A percentile compares a stretch with the other conserved stretches of the same genome.
phyloP scores from a whole-genome alignment of 53 echinoderm and acorn worm genomes.

The Apostichopus leukothele region DNA sequence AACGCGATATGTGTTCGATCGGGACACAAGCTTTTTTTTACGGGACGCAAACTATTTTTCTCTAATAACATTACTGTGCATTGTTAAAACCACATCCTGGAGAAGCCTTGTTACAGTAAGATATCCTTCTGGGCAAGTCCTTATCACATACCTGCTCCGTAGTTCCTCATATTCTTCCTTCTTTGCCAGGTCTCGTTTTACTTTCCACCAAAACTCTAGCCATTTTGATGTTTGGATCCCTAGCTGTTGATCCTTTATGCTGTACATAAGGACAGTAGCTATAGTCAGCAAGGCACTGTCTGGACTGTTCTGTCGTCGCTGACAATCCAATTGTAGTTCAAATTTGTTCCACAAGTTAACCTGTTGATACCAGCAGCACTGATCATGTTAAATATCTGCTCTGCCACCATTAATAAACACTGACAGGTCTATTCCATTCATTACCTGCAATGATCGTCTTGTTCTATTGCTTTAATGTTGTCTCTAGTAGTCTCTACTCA shows the following conservation, averaged over 20 bases:
- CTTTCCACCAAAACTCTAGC: conserved; percentile 85
- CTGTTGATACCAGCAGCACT: conserved; percentile 5
- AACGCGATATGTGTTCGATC: too few species aligned
- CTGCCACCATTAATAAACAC: too few species aligned
- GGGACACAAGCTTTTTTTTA: too few species aligned
- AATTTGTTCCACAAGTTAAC: conserved; percentile 60
- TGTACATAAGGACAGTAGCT: conserved; percentile 38
- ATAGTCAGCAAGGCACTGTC: conserved; percentile 73
- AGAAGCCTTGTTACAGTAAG: not conserved
- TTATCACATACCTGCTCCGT: conserved; percentile 66
- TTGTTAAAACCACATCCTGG: not conserved
- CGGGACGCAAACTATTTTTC: too few species aligned
- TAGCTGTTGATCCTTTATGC: not conserved
- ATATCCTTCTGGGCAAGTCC: too few species aligned
- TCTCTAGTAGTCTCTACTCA: too few species aligned
- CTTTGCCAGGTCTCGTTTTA: conserved; percentile 81
- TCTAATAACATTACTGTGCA: too few species aligned
- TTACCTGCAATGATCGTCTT: too few species aligned
- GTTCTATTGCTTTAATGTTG: too few species aligned
- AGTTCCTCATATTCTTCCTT: conserved; percentile 61
- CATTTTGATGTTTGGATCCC: conserved; percentile 19
- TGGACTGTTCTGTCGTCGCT: conserved; percentile 65
- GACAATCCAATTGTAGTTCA: conserved; percentile 89
- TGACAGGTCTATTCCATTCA: too few species aligned
- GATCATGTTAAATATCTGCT: too few species aligned